These are phyloP conservation scores for Cichladusa arquata DNA, from an alignment of 2,113 vertebrate genomes.

Conservation along the genomic window DNA sequence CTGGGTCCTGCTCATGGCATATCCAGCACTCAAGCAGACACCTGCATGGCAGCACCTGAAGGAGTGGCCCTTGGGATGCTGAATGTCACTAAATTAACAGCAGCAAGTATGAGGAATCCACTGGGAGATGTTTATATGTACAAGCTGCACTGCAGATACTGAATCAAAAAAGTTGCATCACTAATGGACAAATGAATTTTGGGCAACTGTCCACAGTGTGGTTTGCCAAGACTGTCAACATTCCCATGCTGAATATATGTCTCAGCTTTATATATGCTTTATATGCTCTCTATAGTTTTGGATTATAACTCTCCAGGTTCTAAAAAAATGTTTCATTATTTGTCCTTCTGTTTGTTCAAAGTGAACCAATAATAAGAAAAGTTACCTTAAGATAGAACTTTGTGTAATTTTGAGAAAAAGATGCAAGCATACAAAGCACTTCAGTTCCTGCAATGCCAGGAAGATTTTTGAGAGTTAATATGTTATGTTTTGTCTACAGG, in stretches of 20 bases:
- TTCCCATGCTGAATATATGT: background rate
- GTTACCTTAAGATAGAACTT: background rate
- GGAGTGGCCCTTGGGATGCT: background rate
- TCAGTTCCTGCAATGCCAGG: background rate
- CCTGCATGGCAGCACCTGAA: background rate
- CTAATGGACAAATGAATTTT: background rate
- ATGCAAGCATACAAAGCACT: background rate
- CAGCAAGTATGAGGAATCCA: background rate
- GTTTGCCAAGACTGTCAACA: background rate
- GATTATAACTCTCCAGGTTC: background rate
- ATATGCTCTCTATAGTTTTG: background rate
- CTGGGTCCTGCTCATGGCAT: background rate
- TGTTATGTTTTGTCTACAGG: background rate
- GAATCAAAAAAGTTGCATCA: background rate
- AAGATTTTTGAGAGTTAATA: background rate
- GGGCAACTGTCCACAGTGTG: background rate
- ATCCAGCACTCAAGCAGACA: background rate
- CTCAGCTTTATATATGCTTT: background rate
- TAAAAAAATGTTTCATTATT: background rate
- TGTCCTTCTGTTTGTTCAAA: background rate
- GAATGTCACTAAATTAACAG: background rate
- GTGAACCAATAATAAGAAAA: background rate
- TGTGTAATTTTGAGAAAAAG: background rate
- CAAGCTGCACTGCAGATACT: background rate
- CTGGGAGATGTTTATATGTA: background rate